A percentile compares a stretch with the other conserved stretches of the same genome.
Conservation (phyloP, 2,113 vertebrate genomes). For the Crotalus tigris region DNA sequence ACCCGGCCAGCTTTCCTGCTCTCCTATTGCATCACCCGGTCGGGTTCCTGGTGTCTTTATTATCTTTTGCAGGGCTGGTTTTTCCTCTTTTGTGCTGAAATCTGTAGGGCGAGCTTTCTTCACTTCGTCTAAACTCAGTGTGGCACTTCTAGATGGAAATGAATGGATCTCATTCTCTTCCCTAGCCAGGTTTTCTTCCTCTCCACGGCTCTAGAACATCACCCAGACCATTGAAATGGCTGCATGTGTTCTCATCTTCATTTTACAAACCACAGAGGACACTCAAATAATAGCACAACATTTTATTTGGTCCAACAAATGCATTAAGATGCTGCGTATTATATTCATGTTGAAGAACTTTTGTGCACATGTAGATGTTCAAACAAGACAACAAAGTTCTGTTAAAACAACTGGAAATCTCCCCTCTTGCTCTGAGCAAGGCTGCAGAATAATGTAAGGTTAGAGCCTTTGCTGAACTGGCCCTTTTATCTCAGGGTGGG, state of each 20-base stretch:
- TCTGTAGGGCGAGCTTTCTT: neutral
- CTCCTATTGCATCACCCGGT: neutral
- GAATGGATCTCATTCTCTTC: neutral
- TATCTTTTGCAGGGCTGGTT: neutral
- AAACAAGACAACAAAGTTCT: neutral
- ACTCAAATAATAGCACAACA: neutral
- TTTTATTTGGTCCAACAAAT: conserved; percentile 10
- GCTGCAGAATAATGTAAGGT: neutral
- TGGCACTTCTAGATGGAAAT: neutral
- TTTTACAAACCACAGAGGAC: neutral
- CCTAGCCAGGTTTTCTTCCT: neutral
- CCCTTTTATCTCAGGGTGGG: neutral
- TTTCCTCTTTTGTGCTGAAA: neutral
- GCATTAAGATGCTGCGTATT: neutral
- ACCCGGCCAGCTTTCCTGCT: neutral
- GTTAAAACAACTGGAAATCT: neutral
- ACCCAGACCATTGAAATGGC: too few species aligned
- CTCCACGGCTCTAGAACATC: too few species aligned
- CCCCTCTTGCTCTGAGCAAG: neutral
- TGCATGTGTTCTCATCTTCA: too few species aligned
- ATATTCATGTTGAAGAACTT: neutral
- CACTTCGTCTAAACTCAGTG: neutral
- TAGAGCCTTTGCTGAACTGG: neutral
- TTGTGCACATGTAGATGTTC: neutral
- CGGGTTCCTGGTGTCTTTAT: neutral